Percentiles rank a stretch among this genome's conserved stretches.
These are phyloP conservation scores for Eudyptes chrysolophus DNA, from an alignment of 2,113 vertebrate species.

Conservation along the genomic window DNA sequence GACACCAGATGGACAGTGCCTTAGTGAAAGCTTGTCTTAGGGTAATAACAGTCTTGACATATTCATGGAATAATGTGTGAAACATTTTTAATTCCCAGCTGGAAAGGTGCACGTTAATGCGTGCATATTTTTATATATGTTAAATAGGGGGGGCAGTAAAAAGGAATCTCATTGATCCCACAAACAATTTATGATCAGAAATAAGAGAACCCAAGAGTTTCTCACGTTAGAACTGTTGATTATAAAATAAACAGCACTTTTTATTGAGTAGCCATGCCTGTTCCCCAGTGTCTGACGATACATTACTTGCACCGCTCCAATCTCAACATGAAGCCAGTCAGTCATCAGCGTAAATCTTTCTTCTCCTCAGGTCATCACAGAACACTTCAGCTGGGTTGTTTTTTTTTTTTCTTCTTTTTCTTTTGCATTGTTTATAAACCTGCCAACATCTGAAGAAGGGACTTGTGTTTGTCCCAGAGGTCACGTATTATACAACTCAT, in stretches of 20 bases:
- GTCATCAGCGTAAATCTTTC: constrained; percentile 13
- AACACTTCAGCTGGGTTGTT: background rate
- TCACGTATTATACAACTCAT: background rate
- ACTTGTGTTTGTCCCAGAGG: constrained; percentile 19
- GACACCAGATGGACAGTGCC: constrained; percentile 25
- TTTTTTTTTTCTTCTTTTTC: background rate
- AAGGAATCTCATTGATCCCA: background rate
- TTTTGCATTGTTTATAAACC: background rate
- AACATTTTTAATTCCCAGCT: constrained; percentile 4
- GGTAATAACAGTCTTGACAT: background rate
- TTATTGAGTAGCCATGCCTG: background rate
- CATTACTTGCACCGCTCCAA: background rate
- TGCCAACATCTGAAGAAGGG: background rate
- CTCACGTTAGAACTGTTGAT: background rate
- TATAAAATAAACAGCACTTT: constrained; percentile 35
- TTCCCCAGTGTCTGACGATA: background rate
- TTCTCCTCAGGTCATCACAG: constrained; percentile 1
- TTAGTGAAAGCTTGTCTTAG: background rate
- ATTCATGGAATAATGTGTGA: background rate
- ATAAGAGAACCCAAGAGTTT: background rate
- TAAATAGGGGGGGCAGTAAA: background rate
- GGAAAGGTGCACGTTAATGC: background rate
- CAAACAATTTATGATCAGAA: background rate
- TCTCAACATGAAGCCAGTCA: background rate
- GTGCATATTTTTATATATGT: background rate